phyloP scores from a whole-genome alignment of 2,113 vertebrate genomes.

The Danionella cerebrum region DNA sequence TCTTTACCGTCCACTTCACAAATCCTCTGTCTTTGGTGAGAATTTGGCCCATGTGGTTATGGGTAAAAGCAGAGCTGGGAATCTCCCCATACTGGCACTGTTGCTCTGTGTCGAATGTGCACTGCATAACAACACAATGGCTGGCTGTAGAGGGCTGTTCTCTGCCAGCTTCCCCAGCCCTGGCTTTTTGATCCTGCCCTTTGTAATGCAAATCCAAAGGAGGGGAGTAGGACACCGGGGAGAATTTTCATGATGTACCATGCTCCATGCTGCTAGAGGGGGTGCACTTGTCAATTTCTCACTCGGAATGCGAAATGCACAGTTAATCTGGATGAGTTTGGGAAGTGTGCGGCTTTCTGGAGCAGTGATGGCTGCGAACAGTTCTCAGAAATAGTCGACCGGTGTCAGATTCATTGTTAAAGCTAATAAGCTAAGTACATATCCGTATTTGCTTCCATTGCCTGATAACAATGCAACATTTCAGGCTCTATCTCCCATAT shows the following conservation, averaged over 20 bases:
- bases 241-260: conserved; percentile 1
- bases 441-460: too few species aligned
- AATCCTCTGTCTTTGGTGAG: not conserved
- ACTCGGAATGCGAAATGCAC: conserved; percentile 2
- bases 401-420: too few species aligned
- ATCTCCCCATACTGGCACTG: conserved; percentile 7
- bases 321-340: not conserved
- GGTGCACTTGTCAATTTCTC: conserved; percentile 15
- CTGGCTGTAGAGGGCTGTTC: conserved; percentile 7
- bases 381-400: too few species aligned
- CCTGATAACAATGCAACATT: too few species aligned
- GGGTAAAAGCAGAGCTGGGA: not conserved
- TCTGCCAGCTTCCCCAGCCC: not conserved
- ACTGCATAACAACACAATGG: conserved; percentile 19
- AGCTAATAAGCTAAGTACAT: too few species aligned
- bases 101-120: conserved; percentile 19
- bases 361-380: too few species aligned
- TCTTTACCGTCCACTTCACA: not conserved
- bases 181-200: conserved; percentile 19
- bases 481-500: not conserved
- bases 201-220: conserved; percentile 25
- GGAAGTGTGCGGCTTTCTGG: not conserved
- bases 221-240: conserved; percentile 1
- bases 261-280: not conserved
- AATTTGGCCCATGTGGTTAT: not conserved